Evolutionary conservation across 2,113 vertebrate species (phyloP).

Genomic region (Herpetotheres cachinnans): DNA sequence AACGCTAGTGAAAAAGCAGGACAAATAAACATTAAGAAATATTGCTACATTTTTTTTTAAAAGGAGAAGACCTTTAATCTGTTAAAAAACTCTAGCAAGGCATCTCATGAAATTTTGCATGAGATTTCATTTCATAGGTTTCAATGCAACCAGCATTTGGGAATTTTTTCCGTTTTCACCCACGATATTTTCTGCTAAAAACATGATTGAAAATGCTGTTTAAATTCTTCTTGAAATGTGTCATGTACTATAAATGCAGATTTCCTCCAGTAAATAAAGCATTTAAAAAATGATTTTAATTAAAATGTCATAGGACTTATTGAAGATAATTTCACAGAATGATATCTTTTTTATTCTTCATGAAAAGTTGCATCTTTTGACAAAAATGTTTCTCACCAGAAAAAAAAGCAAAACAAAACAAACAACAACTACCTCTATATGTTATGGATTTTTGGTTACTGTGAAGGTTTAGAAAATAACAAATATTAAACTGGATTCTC

Average conservation of each 20-base stretch:
- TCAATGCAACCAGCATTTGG: neutral
- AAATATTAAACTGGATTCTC: neutral
- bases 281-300: conserved; percentile 38
- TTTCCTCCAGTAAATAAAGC: conserved; percentile 45
- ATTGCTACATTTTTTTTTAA: neutral
- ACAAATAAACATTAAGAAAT: neutral
- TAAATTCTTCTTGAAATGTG: neutral
- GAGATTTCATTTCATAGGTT: neutral
- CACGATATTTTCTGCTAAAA: neutral
- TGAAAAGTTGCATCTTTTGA: neutral
- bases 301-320: neutral
- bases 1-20: neutral
- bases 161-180: neutral
- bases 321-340: neutral
- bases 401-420: neutral
- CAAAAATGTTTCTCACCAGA: neutral
- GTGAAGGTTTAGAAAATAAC: neutral
- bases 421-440: neutral
- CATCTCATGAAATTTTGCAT: neutral
- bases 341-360: neutral
- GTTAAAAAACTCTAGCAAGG: neutral
- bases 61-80: neutral
- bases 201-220: neutral
- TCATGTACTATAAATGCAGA: neutral
- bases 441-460: neutral